These are phyloP conservation scores for Perca fluviatilis DNA, from an alignment of 2,113 vertebrate species.

Conservation along the genomic window DNA sequence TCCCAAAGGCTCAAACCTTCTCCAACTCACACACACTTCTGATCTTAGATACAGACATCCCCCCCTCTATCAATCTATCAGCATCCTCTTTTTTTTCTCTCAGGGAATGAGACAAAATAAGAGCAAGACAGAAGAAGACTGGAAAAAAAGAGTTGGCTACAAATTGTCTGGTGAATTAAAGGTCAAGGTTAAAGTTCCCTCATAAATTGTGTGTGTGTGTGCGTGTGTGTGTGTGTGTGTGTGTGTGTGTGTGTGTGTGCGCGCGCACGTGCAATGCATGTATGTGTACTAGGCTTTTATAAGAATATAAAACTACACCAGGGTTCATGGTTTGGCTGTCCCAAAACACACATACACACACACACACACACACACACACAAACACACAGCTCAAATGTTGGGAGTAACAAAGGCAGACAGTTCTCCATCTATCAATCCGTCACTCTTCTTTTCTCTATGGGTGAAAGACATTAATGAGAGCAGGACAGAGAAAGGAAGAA, in stretches of 20 bases:
- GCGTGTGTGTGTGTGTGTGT: neutral
- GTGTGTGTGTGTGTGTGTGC: neutral
- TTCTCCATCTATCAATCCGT: conserved; percentile 1
- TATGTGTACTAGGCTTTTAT: neutral
- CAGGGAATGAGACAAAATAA: conserved; percentile 23
- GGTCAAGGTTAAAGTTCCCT: conserved; percentile 39
- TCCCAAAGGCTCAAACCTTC: conserved; percentile 20
- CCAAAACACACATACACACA: neutral
- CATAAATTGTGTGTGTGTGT: conserved; percentile 12
- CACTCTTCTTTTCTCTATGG: conserved; percentile 8
- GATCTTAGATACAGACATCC: conserved; percentile 10
- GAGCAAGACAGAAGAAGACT: neutral
- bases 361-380: neutral
- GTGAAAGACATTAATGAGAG: conserved; percentile 5
- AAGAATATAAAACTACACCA: conserved; percentile 16
- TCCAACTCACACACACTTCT: conserved; percentile 24
- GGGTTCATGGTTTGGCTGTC: conserved; percentile 14
- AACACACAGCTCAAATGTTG: neutral
- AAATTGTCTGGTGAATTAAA: conserved; percentile 50
- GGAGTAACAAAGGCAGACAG: conserved; percentile 22
- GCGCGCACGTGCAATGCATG: neutral
- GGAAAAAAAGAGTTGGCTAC: neutral
- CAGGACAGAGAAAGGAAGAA: neutral
- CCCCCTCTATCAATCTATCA: conserved; percentile 43
- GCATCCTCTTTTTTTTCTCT: conserved; percentile 12